These are phyloP conservation scores for Pollenia amentaria DNA, from an alignment of 2,888 invertebrate genomes.

Conservation along the genomic window DNA sequence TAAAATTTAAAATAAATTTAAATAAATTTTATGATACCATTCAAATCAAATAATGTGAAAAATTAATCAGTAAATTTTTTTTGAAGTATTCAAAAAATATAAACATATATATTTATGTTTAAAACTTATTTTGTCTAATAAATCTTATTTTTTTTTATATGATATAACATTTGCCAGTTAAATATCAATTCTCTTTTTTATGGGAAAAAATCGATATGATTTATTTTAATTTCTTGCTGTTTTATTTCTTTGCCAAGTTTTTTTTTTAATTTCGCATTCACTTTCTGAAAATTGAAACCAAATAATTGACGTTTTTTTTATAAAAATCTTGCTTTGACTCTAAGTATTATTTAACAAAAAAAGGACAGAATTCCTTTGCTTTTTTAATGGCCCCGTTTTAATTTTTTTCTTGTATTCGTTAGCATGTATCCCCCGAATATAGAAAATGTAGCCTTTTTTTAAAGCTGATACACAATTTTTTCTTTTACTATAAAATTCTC, in stretches of 20 bases:
- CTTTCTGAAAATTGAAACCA: conserved; percentile 47
- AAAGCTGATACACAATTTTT: conserved; percentile 73
- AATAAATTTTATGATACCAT: no score
- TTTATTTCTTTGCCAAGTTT: not conserved
- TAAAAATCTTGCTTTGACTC: conserved; percentile 8
- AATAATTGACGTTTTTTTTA: conserved; percentile 36
- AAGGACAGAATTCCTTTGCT: conserved; percentile 55
- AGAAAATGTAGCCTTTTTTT: conserved; percentile 71
- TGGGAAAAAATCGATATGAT: conserved; percentile 72
- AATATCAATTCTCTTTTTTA: no score
- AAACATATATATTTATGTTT: no score
- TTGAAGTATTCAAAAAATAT: no score
- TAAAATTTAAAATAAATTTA: no score
- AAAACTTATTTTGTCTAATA: no score
- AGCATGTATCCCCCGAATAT: conserved; percentile 74
- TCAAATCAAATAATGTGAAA: no score
- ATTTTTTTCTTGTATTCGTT: conserved; percentile 66
- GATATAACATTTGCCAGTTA: no score
- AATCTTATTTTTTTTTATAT: no score
- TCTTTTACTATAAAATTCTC: conserved; percentile 67
- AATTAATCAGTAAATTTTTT: no score
- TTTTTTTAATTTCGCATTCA: conserved; percentile 30
- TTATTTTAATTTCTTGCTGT: conserved; percentile 30
- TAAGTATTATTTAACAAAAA: conserved; percentile 65
- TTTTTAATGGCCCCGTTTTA: conserved; percentile 70